A percentile compares a stretch with the other conserved stretches of the same genome.
These are phyloP conservation scores for Dicaeum eximium DNA, from an alignment of 2,113 vertebrate species.

Conservation along the genomic window DNA sequence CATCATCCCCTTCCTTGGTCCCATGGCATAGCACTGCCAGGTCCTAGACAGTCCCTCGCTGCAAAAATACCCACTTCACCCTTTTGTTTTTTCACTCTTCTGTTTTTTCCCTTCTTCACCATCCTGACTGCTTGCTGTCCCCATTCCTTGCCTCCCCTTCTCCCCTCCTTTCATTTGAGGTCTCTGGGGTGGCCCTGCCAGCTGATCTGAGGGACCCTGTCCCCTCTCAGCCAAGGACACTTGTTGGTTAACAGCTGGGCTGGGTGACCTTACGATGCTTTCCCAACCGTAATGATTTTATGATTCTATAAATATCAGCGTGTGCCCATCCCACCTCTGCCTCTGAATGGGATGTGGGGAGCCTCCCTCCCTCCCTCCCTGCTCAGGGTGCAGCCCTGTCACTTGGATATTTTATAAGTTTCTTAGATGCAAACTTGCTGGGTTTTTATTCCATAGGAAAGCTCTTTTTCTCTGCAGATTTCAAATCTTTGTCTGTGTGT, in stretches of 20 bases:
- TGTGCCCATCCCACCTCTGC: neutral
- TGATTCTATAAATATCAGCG: neutral
- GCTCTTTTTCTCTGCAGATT: too few species aligned
- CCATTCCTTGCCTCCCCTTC: neutral
- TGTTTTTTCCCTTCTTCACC: neutral
- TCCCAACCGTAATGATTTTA: neutral
- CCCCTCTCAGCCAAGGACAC: neutral
- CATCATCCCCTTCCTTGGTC: neutral
- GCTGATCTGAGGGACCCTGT: neutral
- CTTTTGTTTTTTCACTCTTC: neutral
- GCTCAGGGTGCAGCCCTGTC: neutral
- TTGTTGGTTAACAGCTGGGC: neutral
- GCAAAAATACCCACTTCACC: neutral
- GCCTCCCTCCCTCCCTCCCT: neutral
- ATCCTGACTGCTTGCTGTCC: neutral
- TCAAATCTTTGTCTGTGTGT: too few species aligned
- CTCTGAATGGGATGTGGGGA: rapidly evolving
- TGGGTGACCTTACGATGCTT: neutral
- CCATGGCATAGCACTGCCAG: neutral
- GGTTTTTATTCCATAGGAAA: too few species aligned
- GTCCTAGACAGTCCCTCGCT: neutral
- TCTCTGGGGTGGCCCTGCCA: neutral
- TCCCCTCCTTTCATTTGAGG: neutral
- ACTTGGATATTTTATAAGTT: too few species aligned
- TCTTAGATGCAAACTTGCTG: too few species aligned